Percentiles rank a stretch among this genome's conserved stretches.
Evolutionary conservation across 2,888 invertebrate genomes (phyloP).

Genomic region (Callosobruchus maculatus): DNA sequence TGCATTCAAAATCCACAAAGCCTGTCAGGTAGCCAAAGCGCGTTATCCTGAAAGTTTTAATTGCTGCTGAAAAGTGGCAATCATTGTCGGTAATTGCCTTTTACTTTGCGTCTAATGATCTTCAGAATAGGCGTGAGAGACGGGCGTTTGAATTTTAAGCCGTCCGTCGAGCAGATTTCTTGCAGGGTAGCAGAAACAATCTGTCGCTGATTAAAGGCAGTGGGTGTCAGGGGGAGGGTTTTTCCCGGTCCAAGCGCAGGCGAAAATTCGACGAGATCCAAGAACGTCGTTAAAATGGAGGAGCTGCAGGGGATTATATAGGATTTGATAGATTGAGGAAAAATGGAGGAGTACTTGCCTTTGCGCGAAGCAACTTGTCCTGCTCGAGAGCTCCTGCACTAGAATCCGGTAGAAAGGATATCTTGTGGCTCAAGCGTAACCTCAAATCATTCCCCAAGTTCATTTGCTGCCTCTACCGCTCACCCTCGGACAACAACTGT

Average conservation of each 20-base stretch:
- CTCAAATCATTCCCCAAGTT: too few relatives aligned
- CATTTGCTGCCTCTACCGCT: too few relatives aligned
- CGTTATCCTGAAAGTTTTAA: slow-evolving; percentile 11
- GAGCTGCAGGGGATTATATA: neutral
- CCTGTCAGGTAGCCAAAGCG: neutral
- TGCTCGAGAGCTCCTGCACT: too few relatives aligned
- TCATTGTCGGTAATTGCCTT: slow-evolving; percentile 13
- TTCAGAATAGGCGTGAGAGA: neutral
- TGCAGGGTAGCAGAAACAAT: neutral
- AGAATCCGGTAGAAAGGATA: too few relatives aligned
- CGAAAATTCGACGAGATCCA: neutral
- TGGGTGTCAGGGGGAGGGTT: neutral
- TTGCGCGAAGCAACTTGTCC: too few relatives aligned
- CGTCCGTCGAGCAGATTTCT: neutral
- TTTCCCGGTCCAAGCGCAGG: neutral
- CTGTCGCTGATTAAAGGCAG: neutral
- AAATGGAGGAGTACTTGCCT: too few relatives aligned
- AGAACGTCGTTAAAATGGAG: neutral
- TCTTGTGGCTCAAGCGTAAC: too few relatives aligned
- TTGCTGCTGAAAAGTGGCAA: slow-evolving; percentile 12
- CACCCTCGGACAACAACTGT: too few relatives aligned
- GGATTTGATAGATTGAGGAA: neutral
- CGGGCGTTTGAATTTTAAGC: neutral
- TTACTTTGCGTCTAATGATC: slow-evolving; percentile 12
- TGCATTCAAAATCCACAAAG: neutral